phyloP scores from a whole-genome alignment of 2,113 vertebrate species.

The Muscicapa adusta region DNA sequence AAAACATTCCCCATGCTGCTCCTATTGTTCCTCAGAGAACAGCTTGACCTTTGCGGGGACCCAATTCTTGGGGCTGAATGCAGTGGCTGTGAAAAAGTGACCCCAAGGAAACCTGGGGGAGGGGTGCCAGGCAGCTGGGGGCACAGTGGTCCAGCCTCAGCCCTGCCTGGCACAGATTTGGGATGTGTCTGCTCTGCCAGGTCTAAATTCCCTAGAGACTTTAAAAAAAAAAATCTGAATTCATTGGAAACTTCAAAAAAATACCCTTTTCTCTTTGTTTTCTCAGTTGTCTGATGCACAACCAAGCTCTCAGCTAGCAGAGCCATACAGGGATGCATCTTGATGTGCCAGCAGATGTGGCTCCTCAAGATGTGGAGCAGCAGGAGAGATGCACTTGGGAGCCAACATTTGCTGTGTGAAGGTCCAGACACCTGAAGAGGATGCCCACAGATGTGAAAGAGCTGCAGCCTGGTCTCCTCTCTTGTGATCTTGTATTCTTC shows the following conservation, averaged over 20 bases:
- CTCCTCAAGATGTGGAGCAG: neutral
- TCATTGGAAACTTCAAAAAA: neutral
- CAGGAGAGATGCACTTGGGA: neutral
- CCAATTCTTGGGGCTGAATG: neutral
- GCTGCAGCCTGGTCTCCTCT: neutral
- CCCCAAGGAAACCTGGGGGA: neutral
- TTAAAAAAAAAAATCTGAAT: neutral
- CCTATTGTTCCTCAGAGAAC: neutral
- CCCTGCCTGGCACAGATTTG: neutral
- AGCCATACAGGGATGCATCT: fast-evolving
- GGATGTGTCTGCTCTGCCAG: neutral
- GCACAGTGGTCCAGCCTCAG: neutral
- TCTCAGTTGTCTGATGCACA: neutral
- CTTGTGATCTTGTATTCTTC: neutral
- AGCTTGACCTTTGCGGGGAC: neutral
- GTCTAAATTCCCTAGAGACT: neutral
- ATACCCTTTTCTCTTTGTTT: neutral
- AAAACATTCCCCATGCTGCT: neutral
- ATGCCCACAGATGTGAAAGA: neutral
- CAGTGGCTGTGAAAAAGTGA: neutral
- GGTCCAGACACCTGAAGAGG: neutral
- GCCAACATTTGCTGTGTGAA: neutral
- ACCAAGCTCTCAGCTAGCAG: neutral
- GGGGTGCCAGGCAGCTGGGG: neutral
- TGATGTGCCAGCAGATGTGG: neutral